Evolutionary conservation across 2,888 invertebrate species (phyloP).

Genomic region (Adineta ricciae): DNA sequence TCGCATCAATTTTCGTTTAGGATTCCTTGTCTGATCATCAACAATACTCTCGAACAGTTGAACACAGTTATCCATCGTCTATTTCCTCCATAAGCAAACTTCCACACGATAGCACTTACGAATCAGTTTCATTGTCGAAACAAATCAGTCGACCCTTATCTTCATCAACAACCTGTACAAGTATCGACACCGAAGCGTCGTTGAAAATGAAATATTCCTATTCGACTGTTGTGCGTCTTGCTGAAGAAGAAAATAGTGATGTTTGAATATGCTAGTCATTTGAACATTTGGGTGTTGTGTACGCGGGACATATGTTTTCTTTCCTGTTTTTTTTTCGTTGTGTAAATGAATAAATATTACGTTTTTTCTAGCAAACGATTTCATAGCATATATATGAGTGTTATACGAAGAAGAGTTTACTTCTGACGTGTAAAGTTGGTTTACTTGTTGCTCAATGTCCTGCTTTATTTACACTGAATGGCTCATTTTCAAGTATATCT

Average conservation of each 20-base stretch:
- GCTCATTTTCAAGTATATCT: too few species aligned
- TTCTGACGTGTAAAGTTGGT: too few species aligned
- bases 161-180: background rate
- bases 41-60: background rate
- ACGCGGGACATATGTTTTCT: too few species aligned
- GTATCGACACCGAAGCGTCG: background rate
- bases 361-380: too few species aligned
- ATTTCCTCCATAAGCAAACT: background rate
- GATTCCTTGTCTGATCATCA: background rate
- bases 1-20: too few species aligned
- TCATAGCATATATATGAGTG: too few species aligned
- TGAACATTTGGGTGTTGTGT: background rate
- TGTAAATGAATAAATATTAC: too few species aligned
- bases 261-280: background rate
- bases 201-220: background rate
- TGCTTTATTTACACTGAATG: too few species aligned
- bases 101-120: background rate
- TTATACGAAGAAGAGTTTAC: too few species aligned
- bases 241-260: slow-evolving; percentile 4
- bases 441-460: too few species aligned
- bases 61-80: background rate
- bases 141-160: background rate
- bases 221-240: background rate
- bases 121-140: background rate
- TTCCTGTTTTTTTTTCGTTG: too few species aligned